Evolutionary conservation across 2,797 vertebrate genomes (phyloP), one percentile per base, ranked within the genome.

Genomic region (Pseudomugil tenellus): DNA sequence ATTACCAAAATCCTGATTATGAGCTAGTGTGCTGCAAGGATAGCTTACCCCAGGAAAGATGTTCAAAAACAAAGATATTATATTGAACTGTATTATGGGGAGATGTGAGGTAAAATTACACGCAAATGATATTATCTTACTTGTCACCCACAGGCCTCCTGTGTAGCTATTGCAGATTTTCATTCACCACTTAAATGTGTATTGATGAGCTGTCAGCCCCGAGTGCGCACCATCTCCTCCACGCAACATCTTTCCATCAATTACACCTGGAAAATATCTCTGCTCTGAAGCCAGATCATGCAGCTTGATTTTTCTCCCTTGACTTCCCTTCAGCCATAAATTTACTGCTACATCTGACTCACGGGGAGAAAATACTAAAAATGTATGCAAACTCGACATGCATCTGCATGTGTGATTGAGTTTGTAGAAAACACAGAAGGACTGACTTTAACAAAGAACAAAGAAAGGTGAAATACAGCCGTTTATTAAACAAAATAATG

Each of bases 171-270:
- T 60, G 43, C 58, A 29, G 53, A 26, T 16, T 46, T 11, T 21
- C 57, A 53, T 67, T 69, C 61, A 69, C n/a, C 34, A 28, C 72
- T 72, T 63, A 57, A 51, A 76, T 43, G 29, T 55, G 58, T 76
- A 83, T 85, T 76, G 76, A 87, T 73, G n/a, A 84, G 58, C 74
- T 84, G 75, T 81, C 83, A 81, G 58, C 73, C 75, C 77, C 78
- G 49, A 59, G 43, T 63, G 75, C 86, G 81, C 59, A 49, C 64
- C 69, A 58, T 78, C 79, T 64, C 55, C 70, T 79, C 85, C 67
- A 70, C 72, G 51, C 57, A 76, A 32, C 57, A 63, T 74, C 60
- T 70, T 63, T 79, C 53, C 74, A 73, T 81, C 81, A 78, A 43
- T 73, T 77, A 67, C 71, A 77, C 72, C 28, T 26, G 17, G 34